Evolutionary conservation across 2,797 vertebrate species (phyloP).

Genomic region (Thripadectes ignobilis): DNA sequence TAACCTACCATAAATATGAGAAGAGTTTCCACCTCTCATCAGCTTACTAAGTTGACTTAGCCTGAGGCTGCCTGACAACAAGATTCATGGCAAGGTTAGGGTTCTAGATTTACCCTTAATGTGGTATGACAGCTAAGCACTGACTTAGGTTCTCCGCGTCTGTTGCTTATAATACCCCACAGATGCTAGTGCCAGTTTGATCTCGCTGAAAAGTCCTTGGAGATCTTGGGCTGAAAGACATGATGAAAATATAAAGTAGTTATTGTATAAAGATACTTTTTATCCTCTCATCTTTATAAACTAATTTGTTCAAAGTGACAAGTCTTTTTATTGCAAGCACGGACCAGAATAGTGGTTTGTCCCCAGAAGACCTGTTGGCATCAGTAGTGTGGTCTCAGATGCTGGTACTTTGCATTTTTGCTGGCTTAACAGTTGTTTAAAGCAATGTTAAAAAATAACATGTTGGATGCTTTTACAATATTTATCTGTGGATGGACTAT

Average conservation of each 20-base stretch:
- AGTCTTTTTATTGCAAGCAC: neutral
- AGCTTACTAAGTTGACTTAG: neutral
- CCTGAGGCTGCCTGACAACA: neutral
- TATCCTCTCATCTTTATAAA: neutral
- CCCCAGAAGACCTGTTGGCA: neutral
- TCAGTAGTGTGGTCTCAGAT: neutral
- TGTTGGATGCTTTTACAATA: neutral
- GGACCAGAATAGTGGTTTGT: neutral
- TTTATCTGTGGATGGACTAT: neutral
- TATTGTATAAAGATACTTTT: neutral
- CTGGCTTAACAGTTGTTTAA: neutral
- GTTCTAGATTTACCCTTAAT: neutral
- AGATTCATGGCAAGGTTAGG: neutral
- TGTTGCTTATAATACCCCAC: neutral
- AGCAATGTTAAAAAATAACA: neutral
- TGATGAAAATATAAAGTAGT: neutral
- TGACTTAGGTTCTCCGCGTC: neutral
- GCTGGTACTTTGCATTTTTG: neutral
- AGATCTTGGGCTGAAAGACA: neutral
- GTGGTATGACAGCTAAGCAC: neutral
- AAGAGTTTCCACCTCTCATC: neutral
- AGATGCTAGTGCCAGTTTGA: neutral
- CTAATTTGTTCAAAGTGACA: neutral
- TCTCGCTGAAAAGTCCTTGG: neutral
- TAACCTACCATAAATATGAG: neutral